phyloP scores from a whole-genome alignment of 2,113 vertebrate genomes.

The Cebidichthys violaceus region DNA sequence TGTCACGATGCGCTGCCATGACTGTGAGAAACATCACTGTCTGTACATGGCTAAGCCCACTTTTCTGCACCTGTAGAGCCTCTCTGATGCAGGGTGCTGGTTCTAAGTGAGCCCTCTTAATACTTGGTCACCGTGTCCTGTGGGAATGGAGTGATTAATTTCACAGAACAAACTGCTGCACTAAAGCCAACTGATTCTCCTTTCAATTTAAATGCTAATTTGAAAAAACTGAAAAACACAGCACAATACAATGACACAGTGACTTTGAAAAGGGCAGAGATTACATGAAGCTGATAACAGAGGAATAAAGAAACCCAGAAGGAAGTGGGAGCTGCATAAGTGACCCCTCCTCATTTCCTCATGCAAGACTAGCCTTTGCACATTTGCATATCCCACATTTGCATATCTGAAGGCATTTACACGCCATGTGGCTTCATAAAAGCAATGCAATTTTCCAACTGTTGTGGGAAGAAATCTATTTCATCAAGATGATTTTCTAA shows the following conservation, averaged over 20 bases:
- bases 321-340: conserved; percentile 24
- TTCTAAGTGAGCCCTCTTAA: conserved; percentile 54
- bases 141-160: conserved; percentile 61
- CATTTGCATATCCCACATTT: conserved; percentile 48
- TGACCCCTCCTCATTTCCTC: conserved; percentile 36
- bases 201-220: conserved; percentile 83
- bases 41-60: background rate
- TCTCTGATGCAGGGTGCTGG: background rate
- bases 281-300: conserved; percentile 44
- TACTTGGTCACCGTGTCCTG: conserved; percentile 45
- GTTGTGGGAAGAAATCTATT: background rate
- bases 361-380: background rate
- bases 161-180: conserved; percentile 50
- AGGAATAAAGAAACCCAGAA: conserved; percentile 5
- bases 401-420: background rate
- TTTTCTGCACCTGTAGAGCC: conserved; percentile 35
- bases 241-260: conserved; percentile 42
- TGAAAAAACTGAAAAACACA: conserved; percentile 35
- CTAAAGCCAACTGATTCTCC: conserved; percentile 43
- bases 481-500: conserved; percentile 2
- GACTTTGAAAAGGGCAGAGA: conserved; percentile 57
- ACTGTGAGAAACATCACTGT: background rate
- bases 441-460: conserved; percentile 21
- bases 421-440: background rate
- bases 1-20: background rate